Evolutionary conservation across 1,140 invertebrate species (phyloP).

Genomic region (Lamellibrachia luymesi): DNA sequence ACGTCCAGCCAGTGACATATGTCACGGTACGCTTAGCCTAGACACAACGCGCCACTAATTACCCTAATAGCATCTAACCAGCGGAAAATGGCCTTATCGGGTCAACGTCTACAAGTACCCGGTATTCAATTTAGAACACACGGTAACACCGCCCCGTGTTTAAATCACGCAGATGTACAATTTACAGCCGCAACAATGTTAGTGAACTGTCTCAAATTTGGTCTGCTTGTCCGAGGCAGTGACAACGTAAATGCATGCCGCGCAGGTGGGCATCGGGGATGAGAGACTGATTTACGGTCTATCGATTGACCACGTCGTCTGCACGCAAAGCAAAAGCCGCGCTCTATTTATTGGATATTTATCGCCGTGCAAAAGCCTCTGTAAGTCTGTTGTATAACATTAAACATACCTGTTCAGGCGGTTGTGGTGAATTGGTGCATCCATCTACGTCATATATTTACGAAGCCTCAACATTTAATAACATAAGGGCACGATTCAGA

Average conservation of each 20-base stretch:
- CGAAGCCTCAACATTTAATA: background rate
- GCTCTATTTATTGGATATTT: background rate
- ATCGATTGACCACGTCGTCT: background rate
- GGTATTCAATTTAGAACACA: background rate
- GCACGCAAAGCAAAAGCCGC: background rate
- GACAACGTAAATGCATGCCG: background rate
- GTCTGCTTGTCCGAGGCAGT: background rate
- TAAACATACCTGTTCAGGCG: background rate
- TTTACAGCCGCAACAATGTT: background rate
- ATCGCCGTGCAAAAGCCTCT: background rate
- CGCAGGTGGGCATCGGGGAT: background rate
- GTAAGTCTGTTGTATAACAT: background rate
- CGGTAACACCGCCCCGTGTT: background rate
- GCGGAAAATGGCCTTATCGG: background rate
- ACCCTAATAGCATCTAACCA: background rate
- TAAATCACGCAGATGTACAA: background rate
- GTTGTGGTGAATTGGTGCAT: background rate
- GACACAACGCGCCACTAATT: background rate
- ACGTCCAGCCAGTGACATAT: background rate
- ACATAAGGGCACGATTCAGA: background rate
- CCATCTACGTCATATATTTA: background rate
- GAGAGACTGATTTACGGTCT: background rate
- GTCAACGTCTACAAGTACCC: background rate
- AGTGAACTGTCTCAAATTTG: background rate
- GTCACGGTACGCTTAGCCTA: background rate